Conservation (phyloP, 2,797 vertebrate genomes). For the Sternotherus odoratus region DNA sequence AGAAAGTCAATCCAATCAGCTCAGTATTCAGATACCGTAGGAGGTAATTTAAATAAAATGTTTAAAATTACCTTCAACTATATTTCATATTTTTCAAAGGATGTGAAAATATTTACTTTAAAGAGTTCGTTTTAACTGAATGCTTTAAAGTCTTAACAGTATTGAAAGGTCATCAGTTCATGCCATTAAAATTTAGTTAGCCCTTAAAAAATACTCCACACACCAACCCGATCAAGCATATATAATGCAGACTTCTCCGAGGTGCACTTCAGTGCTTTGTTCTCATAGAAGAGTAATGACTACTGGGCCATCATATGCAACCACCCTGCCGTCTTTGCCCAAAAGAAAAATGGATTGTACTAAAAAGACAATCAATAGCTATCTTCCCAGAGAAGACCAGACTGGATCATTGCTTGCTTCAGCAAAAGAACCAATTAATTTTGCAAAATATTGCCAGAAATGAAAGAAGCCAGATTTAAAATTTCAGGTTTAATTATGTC, state of each 20-base stretch:
- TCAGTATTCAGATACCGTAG: not conserved
- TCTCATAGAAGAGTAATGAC: not conserved
- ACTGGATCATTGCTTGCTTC: not conserved
- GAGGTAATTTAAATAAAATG: not conserved
- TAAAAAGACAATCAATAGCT: not conserved
- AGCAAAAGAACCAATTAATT: slow-evolving; percentile 2
- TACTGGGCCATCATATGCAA: not conserved
- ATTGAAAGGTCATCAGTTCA: slow-evolving; percentile 10
- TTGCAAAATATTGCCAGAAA: slow-evolving; percentile 10
- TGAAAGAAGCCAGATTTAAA: not conserved
- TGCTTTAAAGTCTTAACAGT: not conserved
- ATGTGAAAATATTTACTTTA: not conserved
- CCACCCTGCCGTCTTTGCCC: not conserved
- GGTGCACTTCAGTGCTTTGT: not conserved
- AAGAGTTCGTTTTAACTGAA: not conserved
- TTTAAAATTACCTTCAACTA: not conserved
- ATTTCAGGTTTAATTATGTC: not conserved
- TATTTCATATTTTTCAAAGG: not conserved
- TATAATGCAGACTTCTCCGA: not conserved
- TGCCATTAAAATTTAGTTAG: not conserved
- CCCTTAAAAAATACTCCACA: not conserved
- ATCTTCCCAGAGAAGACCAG: slow-evolving; percentile 20
- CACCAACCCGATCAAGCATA: not conserved
- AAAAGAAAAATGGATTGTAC: slow-evolving; percentile 13
- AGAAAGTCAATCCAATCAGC: not conserved